These are phyloP conservation scores for Pangasius larnaudii DNA, from an alignment of 2,797 vertebrate species.

Conservation along the genomic window DNA sequence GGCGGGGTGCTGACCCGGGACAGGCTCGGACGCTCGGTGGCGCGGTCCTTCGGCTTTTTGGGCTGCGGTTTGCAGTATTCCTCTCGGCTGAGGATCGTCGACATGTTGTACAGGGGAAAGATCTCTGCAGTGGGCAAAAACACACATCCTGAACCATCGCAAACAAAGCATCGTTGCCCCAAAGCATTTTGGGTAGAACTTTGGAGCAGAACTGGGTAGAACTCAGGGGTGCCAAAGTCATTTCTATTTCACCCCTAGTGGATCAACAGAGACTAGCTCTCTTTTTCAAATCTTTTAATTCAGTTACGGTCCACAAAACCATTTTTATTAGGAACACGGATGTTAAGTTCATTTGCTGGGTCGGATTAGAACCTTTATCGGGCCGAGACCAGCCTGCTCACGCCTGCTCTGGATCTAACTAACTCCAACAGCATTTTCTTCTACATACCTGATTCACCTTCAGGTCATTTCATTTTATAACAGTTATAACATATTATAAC, in stretches of 20 bases:
- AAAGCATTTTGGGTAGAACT: not conserved
- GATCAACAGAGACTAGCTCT: not conserved
- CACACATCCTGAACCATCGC: not conserved
- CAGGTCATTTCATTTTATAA: not conserved
- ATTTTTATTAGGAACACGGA: not conserved
- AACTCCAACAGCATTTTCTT: not conserved
- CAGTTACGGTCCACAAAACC: not conserved
- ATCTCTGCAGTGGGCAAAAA: constrained; percentile 71
- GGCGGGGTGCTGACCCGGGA: constrained; percentile 83
- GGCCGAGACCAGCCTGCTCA: not conserved
- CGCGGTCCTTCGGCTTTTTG: constrained; percentile 85
- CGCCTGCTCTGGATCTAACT: not conserved
- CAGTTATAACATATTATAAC: not conserved
- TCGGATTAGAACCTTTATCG: not conserved
- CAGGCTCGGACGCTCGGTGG: constrained; percentile 75
- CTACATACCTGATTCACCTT: not conserved
- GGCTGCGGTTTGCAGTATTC: constrained; percentile 86
- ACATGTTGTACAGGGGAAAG: constrained; percentile 85
- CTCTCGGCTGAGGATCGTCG: constrained; percentile 82
- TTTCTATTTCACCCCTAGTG: not conserved
- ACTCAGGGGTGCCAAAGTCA: no score
- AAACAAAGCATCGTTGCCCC: not conserved
- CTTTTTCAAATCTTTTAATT: not conserved
- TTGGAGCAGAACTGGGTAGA: no score
- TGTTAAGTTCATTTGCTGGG: not conserved